Conservation (phyloP, 2,113 vertebrate genomes). For the Ramphastos sulfuratus region DNA sequence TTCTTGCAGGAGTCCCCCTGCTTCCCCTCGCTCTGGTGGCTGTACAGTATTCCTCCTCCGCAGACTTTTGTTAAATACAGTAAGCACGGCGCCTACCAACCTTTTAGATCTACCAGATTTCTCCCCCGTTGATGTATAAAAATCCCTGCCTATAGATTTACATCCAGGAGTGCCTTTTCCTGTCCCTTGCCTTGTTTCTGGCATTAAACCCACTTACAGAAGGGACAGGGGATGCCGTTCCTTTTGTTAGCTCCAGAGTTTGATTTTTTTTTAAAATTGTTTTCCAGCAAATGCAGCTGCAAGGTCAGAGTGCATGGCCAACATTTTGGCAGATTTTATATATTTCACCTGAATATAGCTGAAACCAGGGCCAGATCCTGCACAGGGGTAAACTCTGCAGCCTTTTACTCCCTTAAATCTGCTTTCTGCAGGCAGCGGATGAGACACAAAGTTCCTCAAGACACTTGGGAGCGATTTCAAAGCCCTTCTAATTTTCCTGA, state of each 20-base stretch:
- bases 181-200: neutral
- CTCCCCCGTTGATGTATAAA: neutral
- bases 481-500: conserved; percentile 51
- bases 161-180: neutral
- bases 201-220: neutral
- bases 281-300: neutral
- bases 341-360: neutral
- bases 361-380: neutral
- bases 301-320: neutral
- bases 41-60: conserved; percentile 17
- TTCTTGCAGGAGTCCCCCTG: conserved; percentile 63
- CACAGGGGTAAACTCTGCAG: neutral
- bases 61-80: conserved; percentile 43
- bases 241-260: neutral
- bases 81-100: neutral
- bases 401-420: neutral
- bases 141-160: neutral
- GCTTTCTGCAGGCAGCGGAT: neutral
- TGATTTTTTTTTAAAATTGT: neutral
- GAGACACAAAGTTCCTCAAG: neutral
- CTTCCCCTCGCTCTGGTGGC: neutral
- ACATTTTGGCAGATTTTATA: neutral
- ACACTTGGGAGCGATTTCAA: conserved; percentile 13
- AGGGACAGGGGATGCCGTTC: neutral
- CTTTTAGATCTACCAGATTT: neutral